A percentile compares a stretch with the other conserved stretches of the same genome.
These are phyloP conservation scores for Callipepla squamata DNA, from an alignment of 2,113 vertebrate species.

Conservation along the genomic window DNA sequence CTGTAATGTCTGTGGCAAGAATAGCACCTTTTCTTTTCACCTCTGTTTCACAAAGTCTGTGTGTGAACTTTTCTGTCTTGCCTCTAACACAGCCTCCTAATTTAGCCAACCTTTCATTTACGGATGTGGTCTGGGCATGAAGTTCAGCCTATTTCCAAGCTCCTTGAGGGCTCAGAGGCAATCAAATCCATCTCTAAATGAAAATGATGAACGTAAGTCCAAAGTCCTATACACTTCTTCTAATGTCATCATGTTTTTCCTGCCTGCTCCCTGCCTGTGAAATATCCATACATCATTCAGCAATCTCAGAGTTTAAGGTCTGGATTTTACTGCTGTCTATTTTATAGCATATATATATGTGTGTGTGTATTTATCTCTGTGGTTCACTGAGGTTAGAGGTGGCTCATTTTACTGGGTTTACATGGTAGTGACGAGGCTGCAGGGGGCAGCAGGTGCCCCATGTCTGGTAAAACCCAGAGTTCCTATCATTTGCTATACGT, in stretches of 20 bases:
- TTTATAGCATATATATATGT: background rate
- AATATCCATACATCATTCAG: constrained; percentile 2
- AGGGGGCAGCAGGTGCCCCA: background rate
- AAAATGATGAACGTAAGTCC: background rate
- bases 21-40: background rate
- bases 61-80: background rate
- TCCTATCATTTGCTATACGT: background rate
- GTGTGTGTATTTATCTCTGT: background rate
- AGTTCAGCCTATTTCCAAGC: background rate
- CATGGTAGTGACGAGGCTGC: background rate
- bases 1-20: background rate
- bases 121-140: background rate
- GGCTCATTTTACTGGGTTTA: background rate
- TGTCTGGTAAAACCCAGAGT: background rate
- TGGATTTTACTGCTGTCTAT: constrained; percentile 7
- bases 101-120: constrained; percentile 13
- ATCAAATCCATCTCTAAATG: constrained; percentile 25
- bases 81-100: background rate
- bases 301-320: background rate
- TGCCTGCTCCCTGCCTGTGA: background rate
- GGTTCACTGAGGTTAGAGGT: constrained; percentile 14
- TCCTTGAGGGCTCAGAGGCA: background rate
- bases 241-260: background rate
- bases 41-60: background rate
- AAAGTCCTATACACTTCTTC: background rate